Base-by-base conservation (phyloP, 1,140 invertebrate genomes). In the Ganaspis sp. region DNA sequence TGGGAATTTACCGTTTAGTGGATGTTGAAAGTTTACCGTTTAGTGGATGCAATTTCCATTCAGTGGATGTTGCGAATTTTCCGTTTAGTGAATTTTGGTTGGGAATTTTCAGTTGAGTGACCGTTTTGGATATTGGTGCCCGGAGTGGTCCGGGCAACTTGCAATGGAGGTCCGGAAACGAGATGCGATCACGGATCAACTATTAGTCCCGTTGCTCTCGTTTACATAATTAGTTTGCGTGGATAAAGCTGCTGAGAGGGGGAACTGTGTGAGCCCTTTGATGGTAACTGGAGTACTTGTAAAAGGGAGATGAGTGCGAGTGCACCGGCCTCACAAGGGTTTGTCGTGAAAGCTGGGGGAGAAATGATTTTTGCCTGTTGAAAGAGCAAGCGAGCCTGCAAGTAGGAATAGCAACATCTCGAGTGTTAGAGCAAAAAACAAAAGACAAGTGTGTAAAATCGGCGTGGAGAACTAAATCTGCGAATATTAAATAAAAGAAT, bases 201-300 rank as follows among this genome's bases (percentile, higher is more conserved):
- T 80, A 75, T 83, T 81, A 82, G 78, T 81, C 76, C 69, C 72
- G 54, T 73, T 72, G 64, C 72, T 80, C 81, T 82, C 81, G 81
- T 85, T 86, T 81, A 75, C 78, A 79, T 84, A 86, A 77, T 84
- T 87, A 83, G 82, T 71, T 38, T 53, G 69, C 69, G 74, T 78
- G 72, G 42, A 74, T 71, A 34, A 73, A 69, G 72, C 70, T 72
- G 49, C 34, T 19, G 26, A 23, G 15, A 9, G 34, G 69, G 34
- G 45, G 70, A 45, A 45, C 34, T 15, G n/a, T 58, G 54, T 19
- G 38, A 73, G 21, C 26, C 58, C 23, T 64, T 64, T 64, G 58
- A 64, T 64, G 23, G 58, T 64, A 64, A 64, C 26, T 64, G n/a
- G 15, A 74, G 45, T 29, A 76, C 45, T 40, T 21, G 45, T 29